Conservation (phyloP, 2,888 invertebrate genomes). For the Hermaeophaga mercurialis region DNA sequence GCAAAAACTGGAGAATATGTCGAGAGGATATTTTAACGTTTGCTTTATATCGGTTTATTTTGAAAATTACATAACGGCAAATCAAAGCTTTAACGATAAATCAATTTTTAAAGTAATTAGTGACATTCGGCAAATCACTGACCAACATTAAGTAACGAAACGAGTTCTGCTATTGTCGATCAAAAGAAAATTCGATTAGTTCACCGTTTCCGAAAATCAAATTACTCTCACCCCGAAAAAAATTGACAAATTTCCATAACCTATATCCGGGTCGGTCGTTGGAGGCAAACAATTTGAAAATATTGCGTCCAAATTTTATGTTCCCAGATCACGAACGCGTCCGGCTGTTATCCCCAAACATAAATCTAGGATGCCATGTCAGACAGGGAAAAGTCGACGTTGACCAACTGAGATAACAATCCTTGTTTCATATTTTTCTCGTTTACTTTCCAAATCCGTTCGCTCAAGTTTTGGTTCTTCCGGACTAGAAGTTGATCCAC, state of each 20-base stretch:
- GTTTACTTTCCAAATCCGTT: slow-evolving; percentile 29
- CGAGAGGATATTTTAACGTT: no score
- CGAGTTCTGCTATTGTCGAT: neutral
- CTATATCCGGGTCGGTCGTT: slow-evolving; percentile 15
- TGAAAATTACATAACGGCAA: no score
- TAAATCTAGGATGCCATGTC: slow-evolving; percentile 51
- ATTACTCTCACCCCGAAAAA: slow-evolving; percentile 12
- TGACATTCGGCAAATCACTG: neutral
- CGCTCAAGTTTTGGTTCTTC: slow-evolving; percentile 12
- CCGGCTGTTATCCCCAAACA: slow-evolving; percentile 48
- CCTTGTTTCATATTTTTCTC: slow-evolving; percentile 49
- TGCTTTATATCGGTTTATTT: no score
- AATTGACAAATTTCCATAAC: slow-evolving; percentile 25
- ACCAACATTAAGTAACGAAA: neutral
- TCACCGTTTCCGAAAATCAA: slow-evolving; percentile 10
- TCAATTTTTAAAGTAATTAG: neutral
- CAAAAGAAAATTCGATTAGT: slow-evolving; percentile 9
- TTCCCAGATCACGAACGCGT: slow-evolving; percentile 49
- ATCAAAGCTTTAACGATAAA: neutral
- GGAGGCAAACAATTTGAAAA: slow-evolving; percentile 23
- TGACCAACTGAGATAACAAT: slow-evolving; percentile 49
- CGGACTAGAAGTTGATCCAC: slow-evolving; percentile 21
- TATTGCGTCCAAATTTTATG: slow-evolving; percentile 40
- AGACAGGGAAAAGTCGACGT: slow-evolving; percentile 44
- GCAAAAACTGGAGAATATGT: no score